Evolutionary conservation across 2,113 vertebrate genomes (phyloP).

Genomic region (Macrotus californicus): DNA sequence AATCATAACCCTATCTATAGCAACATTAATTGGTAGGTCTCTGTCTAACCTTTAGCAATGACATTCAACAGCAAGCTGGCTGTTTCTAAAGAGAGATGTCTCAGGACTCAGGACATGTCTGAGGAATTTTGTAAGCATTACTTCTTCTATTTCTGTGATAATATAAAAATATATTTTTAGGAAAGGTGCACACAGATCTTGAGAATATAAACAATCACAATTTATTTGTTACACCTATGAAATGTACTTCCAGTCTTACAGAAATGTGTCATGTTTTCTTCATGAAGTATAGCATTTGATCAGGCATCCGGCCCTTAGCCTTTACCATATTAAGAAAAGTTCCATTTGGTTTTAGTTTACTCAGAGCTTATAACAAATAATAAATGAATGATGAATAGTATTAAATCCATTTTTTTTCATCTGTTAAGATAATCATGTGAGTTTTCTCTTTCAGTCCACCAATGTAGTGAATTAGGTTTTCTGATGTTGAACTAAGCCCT

Average conservation of each 20-base stretch:
- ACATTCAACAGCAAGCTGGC: not conserved
- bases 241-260: not conserved
- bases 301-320: not conserved
- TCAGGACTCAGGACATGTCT: not conserved
- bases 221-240: not conserved
- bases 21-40: not conserved
- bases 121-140: not conserved
- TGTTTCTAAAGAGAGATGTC: not conserved
- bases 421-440: not conserved
- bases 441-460: not conserved
- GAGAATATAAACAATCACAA: not conserved
- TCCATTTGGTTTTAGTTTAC: not conserved
- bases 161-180: not conserved
- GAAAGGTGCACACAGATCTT: not conserved
- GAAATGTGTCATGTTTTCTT: not conserved
- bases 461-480: not conserved
- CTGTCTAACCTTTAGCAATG: not conserved
- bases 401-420: not conserved
- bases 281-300: not conserved
- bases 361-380: not conserved
- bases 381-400: not conserved
- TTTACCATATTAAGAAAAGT: not conserved
- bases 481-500: not conserved
- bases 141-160: not conserved
- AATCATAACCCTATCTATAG: not conserved